These are phyloP conservation scores for Akabosia matsudoensis DNA, from an alignment of 1,140 invertebrate genomes.

Conservation along the genomic window DNA sequence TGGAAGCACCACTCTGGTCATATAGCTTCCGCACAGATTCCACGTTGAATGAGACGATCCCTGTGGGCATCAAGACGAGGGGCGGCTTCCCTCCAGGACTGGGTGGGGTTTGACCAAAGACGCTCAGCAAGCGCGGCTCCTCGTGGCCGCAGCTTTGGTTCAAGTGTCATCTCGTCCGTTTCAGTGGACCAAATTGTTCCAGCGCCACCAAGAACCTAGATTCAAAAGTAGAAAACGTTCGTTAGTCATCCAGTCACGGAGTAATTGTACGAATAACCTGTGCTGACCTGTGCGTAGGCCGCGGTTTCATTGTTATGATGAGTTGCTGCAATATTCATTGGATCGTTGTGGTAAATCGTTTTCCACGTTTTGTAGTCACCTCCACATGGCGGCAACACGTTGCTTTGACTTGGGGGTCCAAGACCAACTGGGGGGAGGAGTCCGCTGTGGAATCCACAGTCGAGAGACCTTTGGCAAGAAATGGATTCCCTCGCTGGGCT, in stretches of 20 bases:
- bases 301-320: slow-evolving; percentile 47
- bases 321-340: slow-evolving; percentile 47
- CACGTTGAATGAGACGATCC: slow-evolving; percentile 61
- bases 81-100: slow-evolving; percentile 55
- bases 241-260: too few relatives aligned
- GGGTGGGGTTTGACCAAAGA: slow-evolving; percentile 50
- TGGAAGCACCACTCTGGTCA: slow-evolving; percentile 62
- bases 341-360: slow-evolving; percentile 46
- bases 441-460: slow-evolving; percentile 54
- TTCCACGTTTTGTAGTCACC: slow-evolving; percentile 47
- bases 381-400: slow-evolving; percentile 43
- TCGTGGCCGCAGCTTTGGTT: slow-evolving; percentile 48
- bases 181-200: slow-evolving; percentile 79
- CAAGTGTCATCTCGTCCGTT: slow-evolving; percentile 48
- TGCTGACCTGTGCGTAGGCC: slow-evolving; percentile 46
- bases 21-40: slow-evolving; percentile 65
- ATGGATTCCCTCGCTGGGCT: slow-evolving; percentile 56
- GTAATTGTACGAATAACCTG: too few relatives aligned
- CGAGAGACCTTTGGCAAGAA: slow-evolving; percentile 45
- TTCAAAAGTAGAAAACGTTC: too few relatives aligned
- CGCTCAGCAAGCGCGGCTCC: slow-evolving; percentile 49
- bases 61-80: slow-evolving; percentile 66
- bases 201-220: slow-evolving; percentile 66
- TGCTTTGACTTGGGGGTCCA: slow-evolving; percentile 34
- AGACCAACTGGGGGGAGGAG: slow-evolving; percentile 44